Evolutionary conservation across 2,113 vertebrate species (phyloP).

Genomic region (Phycodurus eques): DNA sequence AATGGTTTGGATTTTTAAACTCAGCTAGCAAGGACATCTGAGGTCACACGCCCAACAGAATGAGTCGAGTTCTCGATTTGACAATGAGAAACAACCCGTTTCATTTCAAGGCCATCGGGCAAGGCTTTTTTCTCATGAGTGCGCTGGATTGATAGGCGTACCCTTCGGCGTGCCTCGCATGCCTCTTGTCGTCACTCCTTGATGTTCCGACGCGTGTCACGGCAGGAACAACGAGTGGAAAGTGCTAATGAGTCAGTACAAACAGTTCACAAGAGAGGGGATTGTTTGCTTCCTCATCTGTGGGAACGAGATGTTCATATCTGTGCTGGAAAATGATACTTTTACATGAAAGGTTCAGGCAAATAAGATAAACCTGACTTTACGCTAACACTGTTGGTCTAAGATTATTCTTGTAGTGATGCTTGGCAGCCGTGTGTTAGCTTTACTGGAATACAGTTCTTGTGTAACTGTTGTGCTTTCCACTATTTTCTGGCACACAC

Average conservation of each 20-base stretch:
- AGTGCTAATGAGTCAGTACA: conserved; percentile 13
- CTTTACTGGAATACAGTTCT: conserved; percentile 59
- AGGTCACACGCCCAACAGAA: not conserved
- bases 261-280: conserved; percentile 10
- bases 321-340: not conserved
- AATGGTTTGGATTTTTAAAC: not conserved
- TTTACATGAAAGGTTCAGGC: not conserved
- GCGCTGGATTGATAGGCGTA: not conserved
- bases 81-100: not conserved
- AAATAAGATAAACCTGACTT: not conserved
- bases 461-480: conserved; percentile 59
- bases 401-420: conserved; percentile 18
- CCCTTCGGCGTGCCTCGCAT: not conserved
- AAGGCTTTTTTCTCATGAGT: not conserved
- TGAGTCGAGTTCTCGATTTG: not conserved
- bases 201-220: not conserved
- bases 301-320: conserved; percentile 10
- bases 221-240: conserved; percentile 9
- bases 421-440: conserved; percentile 29
- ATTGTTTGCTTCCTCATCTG: not conserved
- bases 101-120: not conserved
- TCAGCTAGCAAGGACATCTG: not conserved
- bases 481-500: conserved; percentile 33
- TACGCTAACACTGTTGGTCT: not conserved
- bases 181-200: not conserved